These are phyloP conservation scores for Cardinalis cardinalis DNA, from an alignment of 2,113 vertebrate genomes.

Conservation along the genomic window DNA sequence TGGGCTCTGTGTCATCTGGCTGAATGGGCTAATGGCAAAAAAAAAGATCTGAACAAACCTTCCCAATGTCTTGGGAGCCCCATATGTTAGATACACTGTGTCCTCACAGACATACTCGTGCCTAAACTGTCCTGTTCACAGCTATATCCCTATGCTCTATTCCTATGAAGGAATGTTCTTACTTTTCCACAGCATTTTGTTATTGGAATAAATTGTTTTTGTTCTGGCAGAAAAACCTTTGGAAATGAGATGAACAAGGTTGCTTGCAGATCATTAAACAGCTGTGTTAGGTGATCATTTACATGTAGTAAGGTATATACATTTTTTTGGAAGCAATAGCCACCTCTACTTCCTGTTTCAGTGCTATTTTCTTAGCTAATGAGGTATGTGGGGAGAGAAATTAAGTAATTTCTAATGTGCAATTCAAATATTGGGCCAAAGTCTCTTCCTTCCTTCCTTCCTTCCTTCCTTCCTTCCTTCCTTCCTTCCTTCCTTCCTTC, in stretches of 20 bases:
- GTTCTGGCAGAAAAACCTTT: background rate
- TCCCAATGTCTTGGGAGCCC: rapidly evolving
- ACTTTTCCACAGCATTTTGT: background rate
- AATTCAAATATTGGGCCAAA: background rate
- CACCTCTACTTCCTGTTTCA: background rate
- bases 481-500: background rate
- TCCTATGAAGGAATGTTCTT: background rate
- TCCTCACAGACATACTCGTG: background rate
- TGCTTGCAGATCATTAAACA: background rate
- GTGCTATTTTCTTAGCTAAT: background rate
- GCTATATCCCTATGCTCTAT: background rate
- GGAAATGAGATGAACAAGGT: background rate
- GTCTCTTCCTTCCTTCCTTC: background rate
- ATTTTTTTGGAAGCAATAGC: background rate
- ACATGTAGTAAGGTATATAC: background rate
- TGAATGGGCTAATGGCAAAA: background rate
- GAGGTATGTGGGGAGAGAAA: background rate
- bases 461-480: too few species aligned
- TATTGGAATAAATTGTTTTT: background rate
- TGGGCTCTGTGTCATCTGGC: background rate
- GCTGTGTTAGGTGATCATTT: background rate
- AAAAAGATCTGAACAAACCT: background rate
- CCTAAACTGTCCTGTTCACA: background rate
- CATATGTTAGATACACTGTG: background rate
- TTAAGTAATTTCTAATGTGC: background rate